phyloP scores from a whole-genome alignment of 1,140 invertebrate genomes.

The Dreissena rostriformis region DNA sequence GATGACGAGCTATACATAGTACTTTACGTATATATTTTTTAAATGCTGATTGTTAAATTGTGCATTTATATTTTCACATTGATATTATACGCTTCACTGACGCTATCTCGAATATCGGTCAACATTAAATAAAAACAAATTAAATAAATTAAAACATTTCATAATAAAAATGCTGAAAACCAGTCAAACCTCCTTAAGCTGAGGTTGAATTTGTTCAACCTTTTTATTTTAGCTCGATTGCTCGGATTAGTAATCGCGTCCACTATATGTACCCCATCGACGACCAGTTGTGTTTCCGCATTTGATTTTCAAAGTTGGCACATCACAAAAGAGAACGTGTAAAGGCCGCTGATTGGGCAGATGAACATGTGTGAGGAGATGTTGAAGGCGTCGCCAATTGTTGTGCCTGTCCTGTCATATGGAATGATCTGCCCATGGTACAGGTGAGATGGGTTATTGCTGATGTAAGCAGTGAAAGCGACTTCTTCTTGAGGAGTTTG shows the following conservation, averaged over 20 bases:
- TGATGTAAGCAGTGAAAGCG: conserved; percentile 24
- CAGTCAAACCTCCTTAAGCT: too few relatives aligned
- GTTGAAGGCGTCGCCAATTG: conserved; percentile 2
- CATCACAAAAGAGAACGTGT: conserved; percentile 10
- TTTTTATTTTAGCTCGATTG: too few relatives aligned
- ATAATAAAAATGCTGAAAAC: too few relatives aligned
- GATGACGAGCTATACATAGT: too few relatives aligned
- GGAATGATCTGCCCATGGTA: conserved; percentile 7
- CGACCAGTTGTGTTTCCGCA: neutral
- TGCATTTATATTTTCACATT: too few relatives aligned
- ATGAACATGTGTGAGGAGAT: conserved; percentile 2
- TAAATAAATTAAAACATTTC: too few relatives aligned
- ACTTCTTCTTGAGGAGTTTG: neutral
- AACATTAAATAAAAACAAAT: too few relatives aligned
- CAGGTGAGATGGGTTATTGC: neutral
- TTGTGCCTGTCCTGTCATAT: conserved; percentile 1
- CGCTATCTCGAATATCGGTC: too few relatives aligned
- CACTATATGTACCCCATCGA: conserved; percentile 11
- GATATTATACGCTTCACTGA: too few relatives aligned
- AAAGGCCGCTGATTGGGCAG: conserved; percentile 2
- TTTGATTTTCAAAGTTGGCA: conserved; percentile 1
- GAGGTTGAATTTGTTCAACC: too few relatives aligned
- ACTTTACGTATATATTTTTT: too few relatives aligned
- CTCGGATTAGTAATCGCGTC: conserved; percentile 11
- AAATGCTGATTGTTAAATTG: too few relatives aligned